Conservation (phyloP, 2,113 vertebrate genomes). For the Grallaria varia region DNA sequence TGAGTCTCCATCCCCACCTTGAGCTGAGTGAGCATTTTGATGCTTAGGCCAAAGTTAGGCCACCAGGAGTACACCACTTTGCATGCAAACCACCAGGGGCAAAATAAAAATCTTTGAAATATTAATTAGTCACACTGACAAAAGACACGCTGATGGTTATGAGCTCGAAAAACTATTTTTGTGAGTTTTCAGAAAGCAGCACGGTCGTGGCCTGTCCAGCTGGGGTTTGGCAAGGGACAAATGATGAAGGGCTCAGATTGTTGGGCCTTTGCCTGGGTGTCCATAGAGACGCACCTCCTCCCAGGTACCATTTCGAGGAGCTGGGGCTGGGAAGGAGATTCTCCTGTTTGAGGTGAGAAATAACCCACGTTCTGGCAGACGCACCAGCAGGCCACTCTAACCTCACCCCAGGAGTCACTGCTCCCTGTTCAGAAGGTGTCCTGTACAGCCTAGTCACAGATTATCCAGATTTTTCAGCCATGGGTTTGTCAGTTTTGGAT, state of each 20-base stretch:
- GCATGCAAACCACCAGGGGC: fast-evolving
- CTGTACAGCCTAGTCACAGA: not conserved
- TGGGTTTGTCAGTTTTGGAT: not conserved
- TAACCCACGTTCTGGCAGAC: fast-evolving
- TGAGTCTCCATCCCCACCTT: fast-evolving
- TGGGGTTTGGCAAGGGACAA: not conserved
- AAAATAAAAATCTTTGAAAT: not conserved
- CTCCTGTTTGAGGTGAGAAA: not conserved
- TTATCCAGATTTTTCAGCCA: not conserved
- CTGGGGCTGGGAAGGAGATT: not conserved
- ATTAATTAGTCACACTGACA: not conserved
- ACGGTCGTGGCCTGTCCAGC: not conserved
- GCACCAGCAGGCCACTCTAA: not conserved
- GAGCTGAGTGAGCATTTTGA: not conserved
- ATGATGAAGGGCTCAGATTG: not conserved
- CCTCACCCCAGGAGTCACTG: not conserved
- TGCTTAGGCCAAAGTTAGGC: not conserved
- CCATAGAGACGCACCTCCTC: not conserved
- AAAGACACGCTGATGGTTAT: not conserved
- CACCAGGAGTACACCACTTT: not conserved
- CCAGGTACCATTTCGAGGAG: not conserved
- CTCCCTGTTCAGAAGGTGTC: not conserved
- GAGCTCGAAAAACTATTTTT: not conserved
- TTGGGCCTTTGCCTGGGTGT: not conserved
- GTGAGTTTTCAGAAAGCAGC: not conserved